Conservation (phyloP, 1,140 invertebrate species). For the Diachasma alloeum region DNA sequence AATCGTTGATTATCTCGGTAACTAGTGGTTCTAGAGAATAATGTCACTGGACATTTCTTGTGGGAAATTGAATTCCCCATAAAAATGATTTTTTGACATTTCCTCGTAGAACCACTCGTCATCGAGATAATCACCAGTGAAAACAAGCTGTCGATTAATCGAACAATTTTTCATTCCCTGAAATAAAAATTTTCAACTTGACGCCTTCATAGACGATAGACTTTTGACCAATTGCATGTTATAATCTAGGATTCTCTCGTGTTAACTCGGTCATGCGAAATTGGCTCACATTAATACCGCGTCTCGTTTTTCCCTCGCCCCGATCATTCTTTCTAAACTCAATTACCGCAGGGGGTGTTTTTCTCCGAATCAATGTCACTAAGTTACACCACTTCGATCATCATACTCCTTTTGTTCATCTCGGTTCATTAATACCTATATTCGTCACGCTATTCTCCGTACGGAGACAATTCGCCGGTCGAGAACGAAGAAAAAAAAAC, state of each 20-base stretch:
- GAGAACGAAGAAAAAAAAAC: neutral
- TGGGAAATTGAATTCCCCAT: no score
- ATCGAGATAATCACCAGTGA: no score
- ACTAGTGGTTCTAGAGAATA: no score
- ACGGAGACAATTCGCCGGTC: neutral
- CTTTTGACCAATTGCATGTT: conserved; percentile 57
- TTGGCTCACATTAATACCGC: neutral
- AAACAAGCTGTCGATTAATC: no score
- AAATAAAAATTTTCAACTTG: neutral
- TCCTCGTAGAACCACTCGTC: no score
- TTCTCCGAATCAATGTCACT: neutral
- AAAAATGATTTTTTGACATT: no score
- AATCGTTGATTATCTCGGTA: no score
- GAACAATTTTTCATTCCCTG: neutral
- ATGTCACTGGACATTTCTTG: no score
- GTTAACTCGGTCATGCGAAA: neutral
- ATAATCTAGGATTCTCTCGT: conserved; percentile 38
- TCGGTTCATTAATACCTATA: neutral
- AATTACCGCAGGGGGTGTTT: neutral
- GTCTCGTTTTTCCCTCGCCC: neutral
- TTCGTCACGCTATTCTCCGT: neutral
- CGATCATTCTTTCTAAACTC: neutral
- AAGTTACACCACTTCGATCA: neutral
- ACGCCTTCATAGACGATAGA: conserved; percentile 48
- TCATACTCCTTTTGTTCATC: neutral